A percentile compares a stretch with the other conserved stretches of the same genome.
These are phyloP conservation scores for Thereva nobilitata DNA, from an alignment of 2,888 invertebrate genomes.

Conservation along the genomic window DNA sequence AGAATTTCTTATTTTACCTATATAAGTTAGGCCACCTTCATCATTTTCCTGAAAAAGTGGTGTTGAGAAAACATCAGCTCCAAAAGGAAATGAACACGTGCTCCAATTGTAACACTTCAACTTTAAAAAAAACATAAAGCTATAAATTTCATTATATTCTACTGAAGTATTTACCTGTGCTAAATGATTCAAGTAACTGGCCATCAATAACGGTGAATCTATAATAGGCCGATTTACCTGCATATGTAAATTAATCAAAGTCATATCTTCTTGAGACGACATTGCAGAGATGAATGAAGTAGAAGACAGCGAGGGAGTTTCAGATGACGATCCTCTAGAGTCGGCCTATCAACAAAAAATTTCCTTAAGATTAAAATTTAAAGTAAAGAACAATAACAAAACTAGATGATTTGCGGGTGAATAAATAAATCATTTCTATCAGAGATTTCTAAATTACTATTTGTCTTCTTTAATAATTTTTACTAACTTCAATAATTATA, in stretches of 20 bases:
- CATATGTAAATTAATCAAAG: slow-evolving; percentile 89
- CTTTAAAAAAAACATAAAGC: slow-evolving; percentile 51
- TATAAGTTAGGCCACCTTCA: slow-evolving; percentile 75
- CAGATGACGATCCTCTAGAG: slow-evolving; percentile 68
- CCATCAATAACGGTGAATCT: slow-evolving; percentile 92
- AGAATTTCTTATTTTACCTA: slow-evolving; percentile 62
- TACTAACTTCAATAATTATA: no score
- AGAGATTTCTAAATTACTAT: no score
- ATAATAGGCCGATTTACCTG: slow-evolving; percentile 90
- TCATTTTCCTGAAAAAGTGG: slow-evolving; percentile 79
- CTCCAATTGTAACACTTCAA: slow-evolving; percentile 72
- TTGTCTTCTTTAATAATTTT: no score
- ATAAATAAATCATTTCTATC: no score
- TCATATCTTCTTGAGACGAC: slow-evolving; percentile 91
- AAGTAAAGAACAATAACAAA: slow-evolving; percentile 5
- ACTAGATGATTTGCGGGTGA: slow-evolving; percentile 17
- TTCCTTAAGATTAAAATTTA: no score
- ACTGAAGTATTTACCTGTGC: slow-evolving; percentile 69
- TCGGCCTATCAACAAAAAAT: slow-evolving; percentile 50
- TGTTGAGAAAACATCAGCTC: slow-evolving; percentile 77
- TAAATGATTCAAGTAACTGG: slow-evolving; percentile 89
- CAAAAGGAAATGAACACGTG: slow-evolving; percentile 70
- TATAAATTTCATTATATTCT: background rate
- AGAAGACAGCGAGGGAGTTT: slow-evolving; percentile 79
- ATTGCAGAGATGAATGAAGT: slow-evolving; percentile 88